Base-by-base conservation (phyloP, 1,140 invertebrate species). In the Heliconius hermathena region DNA sequence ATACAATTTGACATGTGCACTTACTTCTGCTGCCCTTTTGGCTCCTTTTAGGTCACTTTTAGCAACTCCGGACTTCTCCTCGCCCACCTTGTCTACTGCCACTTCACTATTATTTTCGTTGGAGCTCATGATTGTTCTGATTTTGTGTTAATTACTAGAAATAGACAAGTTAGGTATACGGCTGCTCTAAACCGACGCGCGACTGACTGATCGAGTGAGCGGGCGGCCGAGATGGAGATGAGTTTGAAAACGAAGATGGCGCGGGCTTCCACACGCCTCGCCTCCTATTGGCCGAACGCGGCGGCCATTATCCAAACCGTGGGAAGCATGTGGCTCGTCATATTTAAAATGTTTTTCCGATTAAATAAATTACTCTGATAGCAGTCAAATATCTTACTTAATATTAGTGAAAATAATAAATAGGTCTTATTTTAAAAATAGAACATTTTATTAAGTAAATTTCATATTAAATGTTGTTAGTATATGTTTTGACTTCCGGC, bases 21-120 rank as follows among this genome's bases (percentile, higher is more conserved):
- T 97, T 95, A 98, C 97, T 96, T 98, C 97, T 87, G 97, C 97
- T 95, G 97, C 96, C 96, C 97, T 97, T 95, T 98, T 98, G 91
- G 97, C 97, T 93, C 97, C 97, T 95, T 98, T 98, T 85, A 97
- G 95, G 88, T 97, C 97, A 92, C 96, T 97, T 95, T 98, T 97
- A 66, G 96, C 96, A 92, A 97, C 97, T 79, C 83, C 89, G 83
- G 95, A 91, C 95, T 97, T 97, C 91, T 97, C 97, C 94, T 96
- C 97, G 90, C 97, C 97, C 89, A 96, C 96, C 95, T 97, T 97
- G 94, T 97, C 97, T 78, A 97, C 96, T 83, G 96, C 97, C 91
- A 97, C 97, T 95, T 97, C 97, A 90, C 95, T 95, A 95, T 97
- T 97, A 95, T 97, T 97, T 95, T 97, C 97, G 95, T 97, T 97